Evolutionary conservation across 2,888 invertebrate genomes (phyloP).

Genomic region (Hofmannophila pseudospretella): DNA sequence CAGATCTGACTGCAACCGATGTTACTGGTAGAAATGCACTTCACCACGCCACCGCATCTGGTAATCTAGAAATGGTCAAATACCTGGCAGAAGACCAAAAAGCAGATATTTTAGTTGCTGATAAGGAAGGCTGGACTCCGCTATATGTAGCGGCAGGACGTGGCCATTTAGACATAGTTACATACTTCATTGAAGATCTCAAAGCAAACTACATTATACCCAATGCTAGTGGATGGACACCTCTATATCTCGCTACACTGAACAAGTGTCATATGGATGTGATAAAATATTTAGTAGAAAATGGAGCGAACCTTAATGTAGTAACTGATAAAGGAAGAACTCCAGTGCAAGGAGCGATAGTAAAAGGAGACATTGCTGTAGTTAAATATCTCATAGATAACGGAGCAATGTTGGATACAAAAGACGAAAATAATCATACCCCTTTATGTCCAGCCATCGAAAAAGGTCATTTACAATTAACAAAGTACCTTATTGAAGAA

Average conservation of each 20-base stretch:
- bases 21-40: too few species aligned
- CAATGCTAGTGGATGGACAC: too few species aligned
- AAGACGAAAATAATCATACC: not conserved
- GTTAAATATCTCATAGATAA: not conserved
- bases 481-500: not conserved
- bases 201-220: not conserved
- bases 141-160: not conserved
- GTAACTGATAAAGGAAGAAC: not conserved
- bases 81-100: too few species aligned
- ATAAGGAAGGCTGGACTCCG: not conserved
- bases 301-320: slow-evolving; percentile 2
- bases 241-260: not conserved
- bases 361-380: not conserved
- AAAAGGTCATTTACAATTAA: not conserved
- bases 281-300: slow-evolving; percentile 4
- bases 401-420: not conserved
- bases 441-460: not conserved
- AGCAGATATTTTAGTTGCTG: too few species aligned
- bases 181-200: not conserved
- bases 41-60: not conserved
- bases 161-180: not conserved
- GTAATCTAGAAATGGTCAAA: not conserved
- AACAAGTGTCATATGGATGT: not conserved
- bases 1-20: not conserved
- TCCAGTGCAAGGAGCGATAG: not conserved